These are phyloP conservation scores for Lophotis ruficrista DNA, from an alignment of 2,113 vertebrate species.

Conservation along the genomic window DNA sequence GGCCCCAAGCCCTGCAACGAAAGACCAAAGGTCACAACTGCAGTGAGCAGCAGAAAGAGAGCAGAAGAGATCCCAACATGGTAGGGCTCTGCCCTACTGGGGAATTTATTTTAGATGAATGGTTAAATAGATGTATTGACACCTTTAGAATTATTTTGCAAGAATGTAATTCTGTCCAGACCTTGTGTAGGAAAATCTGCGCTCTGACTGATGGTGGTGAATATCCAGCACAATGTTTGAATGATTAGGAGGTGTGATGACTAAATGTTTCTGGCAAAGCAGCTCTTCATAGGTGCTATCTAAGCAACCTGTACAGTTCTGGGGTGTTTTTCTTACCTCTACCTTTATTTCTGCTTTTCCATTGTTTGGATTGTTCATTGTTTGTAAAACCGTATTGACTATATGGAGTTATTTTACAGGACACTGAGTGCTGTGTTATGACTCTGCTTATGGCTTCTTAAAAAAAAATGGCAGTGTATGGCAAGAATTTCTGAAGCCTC, in stretches of 20 bases:
- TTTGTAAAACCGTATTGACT: neutral
- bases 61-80: neutral
- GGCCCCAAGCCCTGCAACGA: neutral
- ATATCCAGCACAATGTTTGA: neutral
- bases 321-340: neutral
- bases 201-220: neutral
- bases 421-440: neutral
- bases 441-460: rapidly evolving
- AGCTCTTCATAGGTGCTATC: neutral
- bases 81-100: neutral
- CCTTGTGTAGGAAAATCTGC: neutral
- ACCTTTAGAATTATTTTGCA: neutral
- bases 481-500: neutral
- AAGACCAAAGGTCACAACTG: neutral
- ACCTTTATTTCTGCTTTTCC: neutral
- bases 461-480: neutral
- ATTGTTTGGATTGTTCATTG: neutral
- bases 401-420: neutral
- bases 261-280: neutral
- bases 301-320: neutral
- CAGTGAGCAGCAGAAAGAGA: neutral
- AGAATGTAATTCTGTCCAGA: neutral
- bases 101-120: neutral
- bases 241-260: neutral
- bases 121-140: neutral